Evolutionary conservation across 2,113 vertebrate genomes (phyloP), one percentile per base, ranked within the genome.

Genomic region (Panurus biarmicus): DNA sequence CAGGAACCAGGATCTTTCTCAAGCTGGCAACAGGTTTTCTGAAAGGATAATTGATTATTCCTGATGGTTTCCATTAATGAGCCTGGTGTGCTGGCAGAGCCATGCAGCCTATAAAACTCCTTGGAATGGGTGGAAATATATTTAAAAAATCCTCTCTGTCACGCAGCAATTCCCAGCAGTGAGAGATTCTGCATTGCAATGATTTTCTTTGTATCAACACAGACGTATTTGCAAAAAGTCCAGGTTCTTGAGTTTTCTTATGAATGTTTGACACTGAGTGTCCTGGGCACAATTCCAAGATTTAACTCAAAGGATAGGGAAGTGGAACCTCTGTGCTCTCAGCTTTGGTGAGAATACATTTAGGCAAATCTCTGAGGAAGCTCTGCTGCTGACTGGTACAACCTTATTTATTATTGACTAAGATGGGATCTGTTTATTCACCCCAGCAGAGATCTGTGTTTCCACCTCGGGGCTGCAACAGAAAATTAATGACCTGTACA

Each of bases 321-420:
- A 93, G 69, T 7, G 40, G 58, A 57, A 51, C 62, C 85, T 84
- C 78, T 80, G 74, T 1, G 29, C 87, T 54, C 48, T 42, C 22
- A 28, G 66, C 74, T 90, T 42, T 42, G 76, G 56, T 24, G 87
- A 89, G 74, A 94, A 92, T 38, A 28, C 48, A 56, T 80, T 94
- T 86, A 93, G 54, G 75, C 57, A 91, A 54, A 48, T 71, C 89
- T 92, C 92, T 15, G 10, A 71, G 95, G 93, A 75, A 76, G 74
- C 35, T 72, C 67, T 29, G 22, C 76, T 29, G 38, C 89, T 89
- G 91, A 48, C 86, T 86, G 75, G 53, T 73, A 50, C 80, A 84
- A 72, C 45, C 73, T 85, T 73, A 60, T 95, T 89, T 85, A 87
- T 96, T 95, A 94, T 48, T 94, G 92, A 90, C 4, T 56, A 53